Evolutionary conservation across 2,797 vertebrate species (phyloP).

Genomic region (Astyanax mexicanus): DNA sequence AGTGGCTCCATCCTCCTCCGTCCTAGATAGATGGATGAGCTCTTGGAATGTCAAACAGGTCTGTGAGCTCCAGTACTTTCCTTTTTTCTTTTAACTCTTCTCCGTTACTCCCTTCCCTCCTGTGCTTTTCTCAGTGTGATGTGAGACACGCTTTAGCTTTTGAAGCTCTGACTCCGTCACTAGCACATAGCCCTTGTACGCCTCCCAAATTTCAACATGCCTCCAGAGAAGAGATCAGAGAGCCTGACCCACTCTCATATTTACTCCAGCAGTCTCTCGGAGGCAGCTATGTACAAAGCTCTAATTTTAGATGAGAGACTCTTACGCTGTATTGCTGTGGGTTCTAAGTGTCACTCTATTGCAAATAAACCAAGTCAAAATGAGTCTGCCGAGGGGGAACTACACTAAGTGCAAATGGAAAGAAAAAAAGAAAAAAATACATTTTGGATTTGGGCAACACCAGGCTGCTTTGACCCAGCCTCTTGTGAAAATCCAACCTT

Average conservation of each 20-base stretch:
- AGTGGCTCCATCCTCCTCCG: constrained; percentile 22
- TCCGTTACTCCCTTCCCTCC: constrained; percentile 7
- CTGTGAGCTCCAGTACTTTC: constrained; percentile 35
- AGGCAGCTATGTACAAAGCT: constrained; percentile 13
- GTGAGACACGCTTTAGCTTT: constrained; percentile 37
- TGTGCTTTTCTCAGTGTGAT: constrained; percentile 31
- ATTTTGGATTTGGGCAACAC: no score
- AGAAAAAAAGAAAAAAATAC: no score
- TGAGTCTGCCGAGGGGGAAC: constrained; percentile 3
- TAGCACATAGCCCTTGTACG: constrained; percentile 21
- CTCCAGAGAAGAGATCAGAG: constrained; percentile 40
- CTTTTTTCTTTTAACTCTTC: constrained; percentile 3
- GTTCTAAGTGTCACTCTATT: constrained; percentile 6
- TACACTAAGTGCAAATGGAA: no score
- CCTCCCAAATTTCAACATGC: constrained; percentile 39
- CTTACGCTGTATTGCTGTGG: not conserved
- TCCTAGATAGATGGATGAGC: constrained; percentile 39
- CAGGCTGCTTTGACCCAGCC: no score
- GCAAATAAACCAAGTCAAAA: constrained; percentile 21
- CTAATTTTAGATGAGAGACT: constrained; percentile 35
- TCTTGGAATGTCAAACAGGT: constrained; percentile 53
- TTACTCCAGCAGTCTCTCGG: constrained; percentile 27
- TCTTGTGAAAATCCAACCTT: no score
- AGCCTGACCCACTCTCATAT: constrained; percentile 36
- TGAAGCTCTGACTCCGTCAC: constrained; percentile 43